These are phyloP conservation scores for Choristoneura fumiferana DNA, from an alignment of 1,140 invertebrate species.

Conservation along the genomic window DNA sequence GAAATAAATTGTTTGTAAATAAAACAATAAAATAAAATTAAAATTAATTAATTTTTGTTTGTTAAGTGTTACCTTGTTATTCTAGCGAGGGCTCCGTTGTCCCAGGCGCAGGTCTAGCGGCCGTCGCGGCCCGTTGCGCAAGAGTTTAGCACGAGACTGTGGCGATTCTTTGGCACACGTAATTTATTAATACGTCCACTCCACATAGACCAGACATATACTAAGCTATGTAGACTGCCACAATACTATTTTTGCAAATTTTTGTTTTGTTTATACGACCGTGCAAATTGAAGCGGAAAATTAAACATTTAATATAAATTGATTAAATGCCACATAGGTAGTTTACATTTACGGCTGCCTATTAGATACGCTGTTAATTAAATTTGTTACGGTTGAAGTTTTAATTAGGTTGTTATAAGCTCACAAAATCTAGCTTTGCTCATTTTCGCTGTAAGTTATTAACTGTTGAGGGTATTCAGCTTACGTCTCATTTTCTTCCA, in stretches of 20 bases:
- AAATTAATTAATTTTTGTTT: no score
- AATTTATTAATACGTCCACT: constrained; percentile 68
- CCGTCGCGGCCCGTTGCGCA: constrained; percentile 61
- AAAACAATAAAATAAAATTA: no score
- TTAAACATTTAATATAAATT: neutral
- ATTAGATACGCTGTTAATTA: neutral
- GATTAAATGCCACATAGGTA: neutral
- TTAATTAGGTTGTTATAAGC: neutral
- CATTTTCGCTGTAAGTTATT: neutral
- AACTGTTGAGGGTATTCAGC: no score
- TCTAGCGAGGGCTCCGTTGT: neutral
- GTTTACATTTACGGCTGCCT: neutral
- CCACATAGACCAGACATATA: constrained; percentile 37
- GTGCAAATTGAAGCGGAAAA: neutral
- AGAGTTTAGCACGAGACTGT: constrained; percentile 62
- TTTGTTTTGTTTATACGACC: no score
- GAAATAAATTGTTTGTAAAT: no score
- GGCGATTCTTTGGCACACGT: constrained; percentile 52
- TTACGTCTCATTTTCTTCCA: no score
- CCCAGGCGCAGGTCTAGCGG: constrained; percentile 19
- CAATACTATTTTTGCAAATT: no score
- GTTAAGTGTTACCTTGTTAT: no score
- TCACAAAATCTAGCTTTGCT: neutral
- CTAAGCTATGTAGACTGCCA: neutral
- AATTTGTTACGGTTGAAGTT: neutral